phyloP scores from a whole-genome alignment of 2,888 invertebrate genomes.

The Cylindroiulus punctatus region DNA sequence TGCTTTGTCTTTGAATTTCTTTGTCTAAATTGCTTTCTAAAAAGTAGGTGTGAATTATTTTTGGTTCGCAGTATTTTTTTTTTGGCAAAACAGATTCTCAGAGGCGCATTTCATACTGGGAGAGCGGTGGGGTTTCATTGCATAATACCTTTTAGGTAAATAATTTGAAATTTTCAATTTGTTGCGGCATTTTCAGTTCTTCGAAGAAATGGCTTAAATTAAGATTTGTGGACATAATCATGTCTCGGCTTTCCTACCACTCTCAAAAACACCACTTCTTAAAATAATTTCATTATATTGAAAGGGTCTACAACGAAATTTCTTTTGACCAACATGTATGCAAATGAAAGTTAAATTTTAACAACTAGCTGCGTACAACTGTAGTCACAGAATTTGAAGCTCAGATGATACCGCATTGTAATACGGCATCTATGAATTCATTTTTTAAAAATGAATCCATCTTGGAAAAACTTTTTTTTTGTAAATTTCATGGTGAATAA shows the following conservation, averaged over 20 bases:
- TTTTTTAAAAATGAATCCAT: too few relatives aligned
- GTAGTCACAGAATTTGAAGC: background rate
- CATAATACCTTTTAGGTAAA: background rate
- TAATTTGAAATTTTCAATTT: constrained; percentile 39
- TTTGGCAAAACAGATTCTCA: background rate
- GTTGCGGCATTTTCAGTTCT: background rate
- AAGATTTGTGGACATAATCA: background rate
- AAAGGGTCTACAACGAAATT: background rate
- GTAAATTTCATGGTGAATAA: too few relatives aligned
- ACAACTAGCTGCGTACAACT: background rate
- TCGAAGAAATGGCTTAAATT: constrained; percentile 12
- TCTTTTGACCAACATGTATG: background rate
- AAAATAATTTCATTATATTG: background rate
- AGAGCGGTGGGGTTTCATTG: background rate
- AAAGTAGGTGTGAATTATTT: constrained; percentile 30
- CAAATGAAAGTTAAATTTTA: constrained; percentile 1
- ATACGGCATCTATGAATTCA: too few relatives aligned
- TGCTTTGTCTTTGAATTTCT: background rate
- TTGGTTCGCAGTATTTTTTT: background rate
- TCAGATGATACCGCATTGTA: background rate
- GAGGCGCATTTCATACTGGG: background rate
- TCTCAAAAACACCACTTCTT: background rate
- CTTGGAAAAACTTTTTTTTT: too few relatives aligned
- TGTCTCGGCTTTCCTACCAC: background rate
- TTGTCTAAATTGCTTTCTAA: constrained; percentile 19